A percentile compares a stretch with the other conserved stretches of the same genome.
Evolutionary conservation across 2,113 vertebrate genomes (phyloP).

Genomic region (Anhinga anhinga): DNA sequence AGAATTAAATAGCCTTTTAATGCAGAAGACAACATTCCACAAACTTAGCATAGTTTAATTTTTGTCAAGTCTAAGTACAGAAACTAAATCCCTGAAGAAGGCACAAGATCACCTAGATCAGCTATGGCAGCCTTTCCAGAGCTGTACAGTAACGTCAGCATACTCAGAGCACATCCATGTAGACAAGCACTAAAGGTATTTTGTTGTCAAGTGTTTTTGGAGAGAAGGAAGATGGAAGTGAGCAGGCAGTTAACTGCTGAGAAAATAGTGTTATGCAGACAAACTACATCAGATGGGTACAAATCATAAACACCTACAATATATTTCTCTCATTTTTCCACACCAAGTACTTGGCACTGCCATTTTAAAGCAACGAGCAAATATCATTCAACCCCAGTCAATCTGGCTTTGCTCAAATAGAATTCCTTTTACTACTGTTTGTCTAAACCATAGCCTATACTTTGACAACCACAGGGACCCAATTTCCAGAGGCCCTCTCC

Average conservation of each 20-base stretch:
- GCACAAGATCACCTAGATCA: neutral
- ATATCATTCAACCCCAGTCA: neutral
- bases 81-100: neutral
- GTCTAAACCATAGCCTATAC: neutral
- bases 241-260: neutral
- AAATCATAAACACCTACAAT: neutral
- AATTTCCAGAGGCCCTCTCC: neutral
- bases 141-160: accelerated
- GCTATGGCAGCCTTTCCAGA: neutral
- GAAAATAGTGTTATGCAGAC: neutral
- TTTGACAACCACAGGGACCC: neutral
- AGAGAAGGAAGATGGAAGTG: neutral
- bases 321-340: neutral
- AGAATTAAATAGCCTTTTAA: neutral
- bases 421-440: neutral
- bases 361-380: neutral
- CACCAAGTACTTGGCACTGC: neutral
- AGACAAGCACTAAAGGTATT: neutral
- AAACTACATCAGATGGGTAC: neutral
- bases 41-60: neutral
- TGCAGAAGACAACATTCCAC: neutral
- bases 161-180: accelerated
- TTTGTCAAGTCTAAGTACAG: neutral
- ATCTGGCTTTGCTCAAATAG: neutral
- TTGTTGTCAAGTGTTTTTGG: neutral